Base-by-base conservation (phyloP, 2,888 invertebrate species). In the Melanotus villosus region DNA sequence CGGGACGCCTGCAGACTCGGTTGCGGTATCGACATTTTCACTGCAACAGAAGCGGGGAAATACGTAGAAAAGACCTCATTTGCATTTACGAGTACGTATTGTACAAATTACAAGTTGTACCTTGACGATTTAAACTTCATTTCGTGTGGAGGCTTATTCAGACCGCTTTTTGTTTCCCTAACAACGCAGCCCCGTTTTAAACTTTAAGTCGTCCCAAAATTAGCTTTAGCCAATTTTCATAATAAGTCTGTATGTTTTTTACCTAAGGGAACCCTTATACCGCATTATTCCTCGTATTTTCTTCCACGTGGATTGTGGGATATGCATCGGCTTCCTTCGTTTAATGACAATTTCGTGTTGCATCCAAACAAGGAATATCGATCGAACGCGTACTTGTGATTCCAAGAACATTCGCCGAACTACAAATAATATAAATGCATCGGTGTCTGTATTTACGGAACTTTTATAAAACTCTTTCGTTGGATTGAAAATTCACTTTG, bases 141-240 rank as follows among this genome's bases (percentile, higher is more conserved):
- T 59, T 50, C 54, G 41, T 10, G 52, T 26, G 26, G 58, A 62
- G 26, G 62, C 47, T 62, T 59, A 56, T n/a, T 52, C 23, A 41
- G 38, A 50, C 50, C 38, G 50, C 50, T 63, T 63, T 63, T 52
- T 63, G 50, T 38, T 63, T 63, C 52, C 32, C 50, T 26, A 52
- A 52, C 14, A 52, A 63, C 52, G 62, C n/a, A 23, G 62, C 52
- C 50, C 50, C 26, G 60, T 60, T 67, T 67, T 47, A 63, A 66
- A 67, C 62, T 70, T 70, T 52, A 70, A 58, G 65, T 66, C 56
- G 26, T n/a, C 54, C 56, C 70, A 50, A 66, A 70, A 67, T 70
- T 66, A 70, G 65, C 63, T 70, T 70, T 62, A 50, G 60, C 54
- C 70, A 66, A 66, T 70, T 70, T 70, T 70, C 65, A 70, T 70